Base-by-base conservation (phyloP, 1,140 invertebrate genomes). In the Drosophila willistoni region DNA sequence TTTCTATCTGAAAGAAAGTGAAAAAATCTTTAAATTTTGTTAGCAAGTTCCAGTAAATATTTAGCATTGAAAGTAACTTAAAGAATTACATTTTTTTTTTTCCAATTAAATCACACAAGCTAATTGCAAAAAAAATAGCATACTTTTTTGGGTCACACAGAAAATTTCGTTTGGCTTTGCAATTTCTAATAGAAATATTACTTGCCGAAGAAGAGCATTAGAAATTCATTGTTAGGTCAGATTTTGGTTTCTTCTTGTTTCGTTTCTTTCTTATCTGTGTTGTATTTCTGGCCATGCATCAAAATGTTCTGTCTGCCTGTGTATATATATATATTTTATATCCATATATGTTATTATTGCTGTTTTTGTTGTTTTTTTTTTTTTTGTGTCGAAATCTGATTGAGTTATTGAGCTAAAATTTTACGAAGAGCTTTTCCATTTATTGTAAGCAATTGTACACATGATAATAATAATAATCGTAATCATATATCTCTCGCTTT, bases 331-430 rank as follows among this genome's bases (percentile, higher is more conserved):
- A 25, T 51, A 10, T 22, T 51, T 51, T 51, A 12, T 29, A 29
- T 29, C 29, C 29, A 29, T 29, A 29, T 51, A 10, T 51, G n/a
- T 51, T 22, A 51, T 51, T 51, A 51, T 51, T 51, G 44, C 17
- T 51, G 44, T 44, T 47, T 62, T 36, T 54, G n/a, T 71, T 54
- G 63, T 39, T 74, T 55, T 29, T 29, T 6, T 64, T 56, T 64
- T 56, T 55, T 41, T 12, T 80, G 64, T 67, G 74, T 81, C 65
- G 66, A 66, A 68, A 82, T 87, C 83, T 80, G 84, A 89, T 87
- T 87, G 83, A 89, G 84, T 87, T 87, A 87, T 87, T 89, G 83
- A 77, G 84, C 80, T 68, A 78, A 72, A 78, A 78, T 78, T 78
- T 73, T 44, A 34, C 44, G 44, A 22, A 34, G 57, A 66, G 68